Conservation (phyloP, 2,888 invertebrate species). For the Perizoma affinitatum region DNA sequence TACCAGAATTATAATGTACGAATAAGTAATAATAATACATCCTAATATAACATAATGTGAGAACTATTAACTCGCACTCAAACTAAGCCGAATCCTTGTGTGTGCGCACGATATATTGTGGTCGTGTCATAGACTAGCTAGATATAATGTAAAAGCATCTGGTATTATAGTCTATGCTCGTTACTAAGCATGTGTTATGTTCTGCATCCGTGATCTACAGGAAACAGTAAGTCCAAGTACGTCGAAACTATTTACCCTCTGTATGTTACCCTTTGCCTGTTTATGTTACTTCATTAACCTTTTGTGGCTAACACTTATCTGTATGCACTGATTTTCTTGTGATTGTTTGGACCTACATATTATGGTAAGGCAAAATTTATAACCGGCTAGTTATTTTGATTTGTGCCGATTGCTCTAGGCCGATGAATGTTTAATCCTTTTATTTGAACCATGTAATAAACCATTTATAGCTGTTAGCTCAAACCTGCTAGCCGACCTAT, state of each 20-base stretch:
- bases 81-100: conserved; percentile 63
- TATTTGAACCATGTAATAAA: conserved; percentile 24
- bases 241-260: conserved; percentile 66
- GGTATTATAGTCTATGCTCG: conserved; percentile 68
- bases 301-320: conserved; percentile 78
- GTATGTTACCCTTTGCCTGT: conserved; percentile 68
- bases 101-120: conserved; percentile 61
- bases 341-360: conserved; percentile 51
- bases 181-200: conserved; percentile 83
- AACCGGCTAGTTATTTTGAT: conserved; percentile 50
- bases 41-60: conserved; percentile 15
- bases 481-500: conserved; percentile 23
- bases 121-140: conserved; percentile 45
- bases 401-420: conserved; percentile 45
- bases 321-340: conserved; percentile 61
- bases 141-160: conserved; percentile 50
- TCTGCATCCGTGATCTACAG: conserved; percentile 86
- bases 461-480: conserved; percentile 34
- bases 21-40: conserved; percentile 7
- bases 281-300: conserved; percentile 70
- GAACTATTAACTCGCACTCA: conserved; percentile 18
- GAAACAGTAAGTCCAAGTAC: conserved; percentile 90
- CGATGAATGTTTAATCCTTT: conserved; percentile 47
- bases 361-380: conserved; percentile 50
- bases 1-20: not conserved